Percentiles rank a stretch among this genome's conserved stretches.
phyloP scores from a whole-genome alignment of 2,888 invertebrate genomes.

The Chymomyza amoena region DNA sequence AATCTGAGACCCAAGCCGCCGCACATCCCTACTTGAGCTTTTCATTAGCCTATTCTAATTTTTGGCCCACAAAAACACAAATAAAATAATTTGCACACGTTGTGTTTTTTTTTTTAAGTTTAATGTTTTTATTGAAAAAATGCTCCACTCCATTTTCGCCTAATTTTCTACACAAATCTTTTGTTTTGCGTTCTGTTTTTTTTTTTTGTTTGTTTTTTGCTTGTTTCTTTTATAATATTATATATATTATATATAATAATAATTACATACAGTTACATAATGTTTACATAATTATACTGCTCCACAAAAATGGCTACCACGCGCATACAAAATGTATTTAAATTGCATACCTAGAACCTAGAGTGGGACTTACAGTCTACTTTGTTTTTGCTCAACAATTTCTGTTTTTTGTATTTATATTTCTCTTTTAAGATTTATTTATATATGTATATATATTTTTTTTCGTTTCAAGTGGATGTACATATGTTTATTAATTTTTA shows the following conservation, averaged over 20 bases:
- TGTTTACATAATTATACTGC: slow-evolving; percentile 62
- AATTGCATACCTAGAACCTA: slow-evolving; percentile 70
- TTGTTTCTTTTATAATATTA: not conserved
- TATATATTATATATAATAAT: slow-evolving; percentile 45
- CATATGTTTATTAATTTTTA: slow-evolving; percentile 16
- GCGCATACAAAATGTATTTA: slow-evolving; percentile 67
- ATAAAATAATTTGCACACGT: too few relatives aligned
- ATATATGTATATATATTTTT: slow-evolving; percentile 21
- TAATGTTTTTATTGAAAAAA: slow-evolving; percentile 71
- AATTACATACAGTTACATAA: slow-evolving; percentile 68
- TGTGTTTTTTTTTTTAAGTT: slow-evolving; percentile 37
- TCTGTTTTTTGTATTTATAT: slow-evolving; percentile 42
- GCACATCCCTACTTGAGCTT: too few relatives aligned
- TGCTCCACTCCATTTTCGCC: slow-evolving; percentile 69
- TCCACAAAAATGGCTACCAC: slow-evolving; percentile 63
- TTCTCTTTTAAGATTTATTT: slow-evolving; percentile 36
- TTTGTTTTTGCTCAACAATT: slow-evolving; percentile 51
- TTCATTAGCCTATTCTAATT: too few relatives aligned
- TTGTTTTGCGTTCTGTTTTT: slow-evolving; percentile 38
- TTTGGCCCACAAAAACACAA: too few relatives aligned
- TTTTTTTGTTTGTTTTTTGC: slow-evolving; percentile 29
- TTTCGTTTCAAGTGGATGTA: slow-evolving; percentile 32
- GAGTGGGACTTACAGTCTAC: slow-evolving; percentile 65
- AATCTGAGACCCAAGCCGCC: too few relatives aligned
- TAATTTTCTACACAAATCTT: slow-evolving; percentile 65